phyloP scores from a whole-genome alignment of 2,797 vertebrate species.

The Odontamblyopus rebecca region DNA sequence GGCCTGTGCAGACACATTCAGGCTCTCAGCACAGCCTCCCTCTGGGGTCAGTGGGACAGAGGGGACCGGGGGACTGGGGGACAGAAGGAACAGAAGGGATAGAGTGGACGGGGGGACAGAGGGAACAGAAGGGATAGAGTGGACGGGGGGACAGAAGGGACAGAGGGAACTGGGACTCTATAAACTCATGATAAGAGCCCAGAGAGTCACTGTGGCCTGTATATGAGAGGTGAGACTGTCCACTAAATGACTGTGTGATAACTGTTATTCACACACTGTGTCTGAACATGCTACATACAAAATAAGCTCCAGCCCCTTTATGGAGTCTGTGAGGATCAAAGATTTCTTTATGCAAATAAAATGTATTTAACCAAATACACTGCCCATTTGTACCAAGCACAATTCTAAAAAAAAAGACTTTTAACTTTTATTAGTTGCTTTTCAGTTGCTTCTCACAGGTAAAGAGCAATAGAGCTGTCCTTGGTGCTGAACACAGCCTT shows the following conservation, averaged over 20 bases:
- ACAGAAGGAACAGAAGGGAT: background rate
- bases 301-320: background rate
- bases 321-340: background rate
- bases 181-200: slow-evolving; percentile 19
- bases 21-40: slow-evolving; percentile 15
- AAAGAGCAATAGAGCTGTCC: slow-evolving; percentile 28
- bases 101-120: too few relatives aligned
- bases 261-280: slow-evolving; percentile 36
- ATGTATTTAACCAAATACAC: background rate
- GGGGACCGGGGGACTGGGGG: too few relatives aligned
- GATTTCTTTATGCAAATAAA: background rate
- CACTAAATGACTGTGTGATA: slow-evolving; percentile 48
- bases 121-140: too few relatives aligned
- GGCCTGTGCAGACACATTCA: slow-evolving; percentile 25
- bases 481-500: slow-evolving; percentile 37
- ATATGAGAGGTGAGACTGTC: slow-evolving; percentile 26
- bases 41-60: background rate
- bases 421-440: background rate
- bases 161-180: background rate
- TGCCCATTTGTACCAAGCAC: background rate
- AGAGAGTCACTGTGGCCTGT: slow-evolving; percentile 37
- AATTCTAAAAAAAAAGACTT: background rate
- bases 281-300: slow-evolving; percentile 29
- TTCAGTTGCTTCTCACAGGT: background rate
- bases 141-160: background rate